Evolutionary conservation across 1,140 invertebrate species (phyloP).

Genomic region (Antheraea pernyi): DNA sequence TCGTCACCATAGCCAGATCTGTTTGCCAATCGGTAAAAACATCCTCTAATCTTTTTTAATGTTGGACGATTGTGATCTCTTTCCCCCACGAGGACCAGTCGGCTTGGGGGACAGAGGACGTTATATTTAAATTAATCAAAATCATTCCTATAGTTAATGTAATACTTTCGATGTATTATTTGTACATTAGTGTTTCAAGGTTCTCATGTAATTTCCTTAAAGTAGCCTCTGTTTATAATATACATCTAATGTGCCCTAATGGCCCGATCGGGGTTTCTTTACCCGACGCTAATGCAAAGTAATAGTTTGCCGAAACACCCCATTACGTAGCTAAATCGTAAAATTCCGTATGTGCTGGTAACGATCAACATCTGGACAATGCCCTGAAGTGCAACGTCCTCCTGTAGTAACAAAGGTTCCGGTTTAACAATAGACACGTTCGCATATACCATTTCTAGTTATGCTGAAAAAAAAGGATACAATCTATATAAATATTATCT

Average conservation of each 20-base stretch:
- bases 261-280: background rate
- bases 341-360: background rate
- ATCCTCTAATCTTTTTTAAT: no score
- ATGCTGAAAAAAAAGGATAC: background rate
- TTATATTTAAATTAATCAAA: no score
- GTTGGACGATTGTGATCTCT: no score
- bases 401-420: background rate
- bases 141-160: no score
- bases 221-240: background rate
- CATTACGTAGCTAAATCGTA: background rate
- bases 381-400: constrained; percentile 4
- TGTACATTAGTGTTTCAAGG: background rate
- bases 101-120: no score
- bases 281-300: background rate
- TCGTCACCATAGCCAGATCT: no score
- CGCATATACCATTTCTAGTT: no score
- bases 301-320: background rate
- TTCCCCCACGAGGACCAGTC: no score
- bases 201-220: background rate
- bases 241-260: background rate
- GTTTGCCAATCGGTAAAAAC: no score
- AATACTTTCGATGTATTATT: no score
- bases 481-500: background rate
- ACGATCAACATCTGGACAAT: constrained; percentile 6
- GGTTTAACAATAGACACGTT: background rate